Conservation (phyloP, 1,140 invertebrate genomes). For the Drosophila pandora region DNA sequence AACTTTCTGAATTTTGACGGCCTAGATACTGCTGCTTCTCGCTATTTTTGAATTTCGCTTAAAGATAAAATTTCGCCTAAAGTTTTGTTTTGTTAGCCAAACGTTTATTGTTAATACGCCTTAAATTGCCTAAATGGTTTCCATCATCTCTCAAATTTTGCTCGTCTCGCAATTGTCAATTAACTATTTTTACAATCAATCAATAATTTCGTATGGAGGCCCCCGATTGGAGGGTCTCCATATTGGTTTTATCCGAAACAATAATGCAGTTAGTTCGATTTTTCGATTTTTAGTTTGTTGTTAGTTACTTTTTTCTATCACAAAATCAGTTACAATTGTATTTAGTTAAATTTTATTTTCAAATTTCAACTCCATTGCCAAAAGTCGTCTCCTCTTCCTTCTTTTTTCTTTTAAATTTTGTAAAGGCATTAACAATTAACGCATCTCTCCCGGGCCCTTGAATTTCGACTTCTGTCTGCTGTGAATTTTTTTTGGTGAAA, state of each 20-base stretch:
- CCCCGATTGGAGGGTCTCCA: constrained; percentile 24
- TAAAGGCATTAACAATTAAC: constrained; percentile 83
- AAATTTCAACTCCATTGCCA: constrained; percentile 58
- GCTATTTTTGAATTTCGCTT: constrained; percentile 61
- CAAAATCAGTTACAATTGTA: constrained; percentile 84
- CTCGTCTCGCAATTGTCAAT: constrained; percentile 58
- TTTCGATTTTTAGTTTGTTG: constrained; percentile 46
- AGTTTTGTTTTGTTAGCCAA: constrained; percentile 67
- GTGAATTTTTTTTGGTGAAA: constrained; percentile 38
- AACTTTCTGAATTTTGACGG: constrained; percentile 65
- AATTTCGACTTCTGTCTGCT: constrained; percentile 63
- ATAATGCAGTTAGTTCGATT: constrained; percentile 59
- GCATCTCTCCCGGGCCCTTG: constrained; percentile 47
- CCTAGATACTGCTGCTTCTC: constrained; percentile 25
- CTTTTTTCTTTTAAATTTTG: constrained; percentile 59
- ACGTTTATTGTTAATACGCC: constrained; percentile 83
- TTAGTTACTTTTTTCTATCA: constrained; percentile 67
- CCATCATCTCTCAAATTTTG: constrained; percentile 56
- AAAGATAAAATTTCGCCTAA: constrained; percentile 80
- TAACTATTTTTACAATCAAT: constrained; percentile 79
- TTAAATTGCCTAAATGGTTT: constrained; percentile 83
- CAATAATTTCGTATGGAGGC: constrained; percentile 75
- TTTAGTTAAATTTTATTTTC: constrained; percentile 49
- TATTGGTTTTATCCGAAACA: constrained; percentile 78
- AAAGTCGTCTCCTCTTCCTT: constrained; percentile 39